These are phyloP conservation scores for Dione vanillae DNA, from an alignment of 2,888 invertebrate species.

Conservation along the genomic window DNA sequence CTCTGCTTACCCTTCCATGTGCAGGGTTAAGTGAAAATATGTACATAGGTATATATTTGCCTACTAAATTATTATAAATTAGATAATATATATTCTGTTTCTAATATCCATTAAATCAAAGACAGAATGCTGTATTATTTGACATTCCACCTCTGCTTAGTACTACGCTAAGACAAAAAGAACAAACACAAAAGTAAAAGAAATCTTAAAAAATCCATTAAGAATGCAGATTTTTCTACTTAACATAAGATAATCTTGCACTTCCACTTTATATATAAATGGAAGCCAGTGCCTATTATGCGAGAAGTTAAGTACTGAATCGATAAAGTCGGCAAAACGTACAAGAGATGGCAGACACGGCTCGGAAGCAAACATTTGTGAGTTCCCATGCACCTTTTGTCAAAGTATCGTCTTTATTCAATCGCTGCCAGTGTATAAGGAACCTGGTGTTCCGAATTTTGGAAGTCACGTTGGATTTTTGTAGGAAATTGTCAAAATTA, in stretches of 20 bases:
- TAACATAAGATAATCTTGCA: constrained; percentile 13
- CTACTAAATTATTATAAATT: too few relatives aligned
- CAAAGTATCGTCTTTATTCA: constrained; percentile 55
- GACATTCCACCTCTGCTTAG: too few relatives aligned
- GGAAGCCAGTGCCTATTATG: constrained; percentile 24
- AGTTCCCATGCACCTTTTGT: constrained; percentile 48
- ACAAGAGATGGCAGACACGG: constrained; percentile 43
- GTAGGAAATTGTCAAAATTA: background rate
- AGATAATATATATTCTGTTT: too few relatives aligned
- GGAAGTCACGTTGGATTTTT: background rate
- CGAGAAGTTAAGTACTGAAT: constrained; percentile 35
- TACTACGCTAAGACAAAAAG: background rate
- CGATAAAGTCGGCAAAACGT: constrained; percentile 33
- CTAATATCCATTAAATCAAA: too few relatives aligned
- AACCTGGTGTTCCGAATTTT: constrained; percentile 4
- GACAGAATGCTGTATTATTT: too few relatives aligned
- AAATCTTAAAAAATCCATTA: constrained; percentile 7
- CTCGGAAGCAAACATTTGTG: constrained; percentile 52
- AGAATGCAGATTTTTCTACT: constrained; percentile 4
- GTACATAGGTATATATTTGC: too few relatives aligned
- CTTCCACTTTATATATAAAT: constrained; percentile 10
- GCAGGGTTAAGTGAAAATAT: too few relatives aligned
- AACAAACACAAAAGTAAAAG: background rate
- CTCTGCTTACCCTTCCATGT: too few relatives aligned
- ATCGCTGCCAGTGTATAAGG: constrained; percentile 24